These are phyloP conservation scores for Drosophila yakuba DNA, from an alignment of 1,140 invertebrate genomes.

Conservation along the genomic window DNA sequence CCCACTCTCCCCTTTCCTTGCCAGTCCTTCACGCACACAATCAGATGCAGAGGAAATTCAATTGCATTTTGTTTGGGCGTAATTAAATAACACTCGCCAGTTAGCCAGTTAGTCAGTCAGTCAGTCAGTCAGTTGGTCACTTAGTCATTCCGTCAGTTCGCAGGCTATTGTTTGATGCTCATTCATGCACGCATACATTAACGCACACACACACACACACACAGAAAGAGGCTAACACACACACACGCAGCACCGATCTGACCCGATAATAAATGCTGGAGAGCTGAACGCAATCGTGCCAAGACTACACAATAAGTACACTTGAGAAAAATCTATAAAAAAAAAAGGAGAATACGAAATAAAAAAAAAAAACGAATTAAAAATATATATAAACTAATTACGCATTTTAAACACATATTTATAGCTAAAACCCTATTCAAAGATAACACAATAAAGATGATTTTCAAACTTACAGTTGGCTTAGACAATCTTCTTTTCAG, in stretches of 20 bases:
- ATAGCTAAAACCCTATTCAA: too few relatives aligned
- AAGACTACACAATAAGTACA: constrained; percentile 19
- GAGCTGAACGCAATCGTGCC: constrained; percentile 43
- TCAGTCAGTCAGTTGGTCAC: neutral
- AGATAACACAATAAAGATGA: too few relatives aligned
- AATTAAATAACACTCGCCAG: constrained; percentile 59
- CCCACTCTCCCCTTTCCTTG: neutral
- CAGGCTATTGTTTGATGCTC: constrained; percentile 45
- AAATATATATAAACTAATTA: neutral
- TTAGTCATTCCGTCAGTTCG: constrained; percentile 6
- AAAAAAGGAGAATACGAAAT: neutral
- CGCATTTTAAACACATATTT: neutral
- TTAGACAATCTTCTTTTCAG: too few relatives aligned
- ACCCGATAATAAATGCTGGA: constrained; percentile 41
- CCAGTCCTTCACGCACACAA: neutral
- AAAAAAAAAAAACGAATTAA: neutral
- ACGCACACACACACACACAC: constrained; percentile 9
- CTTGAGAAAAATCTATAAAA: neutral
- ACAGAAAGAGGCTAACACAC: neutral
- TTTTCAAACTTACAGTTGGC: too few relatives aligned
- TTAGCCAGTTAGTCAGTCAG: constrained; percentile 32
- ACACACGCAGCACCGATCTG: constrained; percentile 34
- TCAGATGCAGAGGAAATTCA: constrained; percentile 37
- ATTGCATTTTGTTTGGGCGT: constrained; percentile 58
- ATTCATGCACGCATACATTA: constrained; percentile 40